Percentiles rank a stretch among this genome's conserved stretches.
Conservation (phyloP, 2,797 vertebrate species). For the Hemibagrus guttatus region DNA sequence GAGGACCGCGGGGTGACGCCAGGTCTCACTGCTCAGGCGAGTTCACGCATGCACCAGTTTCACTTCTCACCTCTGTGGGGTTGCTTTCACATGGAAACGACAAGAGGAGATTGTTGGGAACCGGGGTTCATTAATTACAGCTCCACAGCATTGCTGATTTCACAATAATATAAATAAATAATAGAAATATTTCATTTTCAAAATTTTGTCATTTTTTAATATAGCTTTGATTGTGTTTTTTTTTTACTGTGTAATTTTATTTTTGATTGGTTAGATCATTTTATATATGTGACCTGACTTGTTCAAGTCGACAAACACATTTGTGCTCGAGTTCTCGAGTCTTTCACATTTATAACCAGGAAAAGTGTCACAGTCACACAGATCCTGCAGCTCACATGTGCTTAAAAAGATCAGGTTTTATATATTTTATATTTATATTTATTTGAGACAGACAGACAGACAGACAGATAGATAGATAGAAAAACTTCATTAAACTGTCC, state of each 20-base stretch:
- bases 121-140: neutral
- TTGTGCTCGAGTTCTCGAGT: neutral
- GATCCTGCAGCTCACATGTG: neutral
- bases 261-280: neutral
- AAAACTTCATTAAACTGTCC: neutral
- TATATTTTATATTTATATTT: neutral
- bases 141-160: neutral
- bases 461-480: too few species aligned
- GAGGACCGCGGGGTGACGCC: constrained; percentile 74
- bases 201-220: neutral
- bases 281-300: neutral
- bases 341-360: neutral
- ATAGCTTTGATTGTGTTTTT: neutral
- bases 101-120: neutral
- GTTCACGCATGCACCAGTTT: constrained; percentile 58
- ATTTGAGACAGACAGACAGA: too few species aligned
- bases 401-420: neutral
- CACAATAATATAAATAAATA: too few species aligned
- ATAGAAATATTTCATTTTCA: too few species aligned
- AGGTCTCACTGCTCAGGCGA: constrained; percentile 75
- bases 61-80: neutral
- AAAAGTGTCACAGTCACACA: neutral
- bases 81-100: neutral
- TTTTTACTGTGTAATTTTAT: neutral
- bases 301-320: neutral